These are phyloP conservation scores for Dolichomitus sp. DNA, from an alignment of 2,888 invertebrate species.

Conservation along the genomic window DNA sequence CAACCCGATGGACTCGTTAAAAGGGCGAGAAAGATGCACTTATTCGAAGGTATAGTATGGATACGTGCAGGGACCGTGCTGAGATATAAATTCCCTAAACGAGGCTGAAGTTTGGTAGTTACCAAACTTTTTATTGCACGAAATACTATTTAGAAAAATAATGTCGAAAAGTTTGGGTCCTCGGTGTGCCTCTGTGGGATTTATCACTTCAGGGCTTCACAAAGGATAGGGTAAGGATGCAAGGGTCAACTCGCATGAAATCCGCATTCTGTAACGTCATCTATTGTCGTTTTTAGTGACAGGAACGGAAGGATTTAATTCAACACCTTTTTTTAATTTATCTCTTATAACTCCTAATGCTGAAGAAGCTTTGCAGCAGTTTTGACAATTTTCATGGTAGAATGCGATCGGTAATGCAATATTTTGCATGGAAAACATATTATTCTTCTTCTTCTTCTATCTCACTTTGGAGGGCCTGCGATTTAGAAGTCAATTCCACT, in stretches of 20 bases:
- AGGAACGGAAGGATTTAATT: background rate
- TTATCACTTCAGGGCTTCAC: conserved; percentile 72
- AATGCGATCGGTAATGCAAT: too few relatives aligned
- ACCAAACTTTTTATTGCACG: conserved; percentile 81
- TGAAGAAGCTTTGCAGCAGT: background rate
- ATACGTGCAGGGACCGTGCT: conserved; percentile 65
- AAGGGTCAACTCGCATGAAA: conserved; percentile 1
- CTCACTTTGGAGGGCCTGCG: too few relatives aligned
- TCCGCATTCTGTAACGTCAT: conserved; percentile 9
- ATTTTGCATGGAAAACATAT: too few relatives aligned
- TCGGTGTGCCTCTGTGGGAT: conserved; percentile 67
- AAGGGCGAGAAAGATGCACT: conserved; percentile 56
- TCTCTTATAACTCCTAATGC: background rate
- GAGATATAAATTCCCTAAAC: conserved; percentile 82
- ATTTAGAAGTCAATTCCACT: too few relatives aligned
- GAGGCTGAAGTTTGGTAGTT: conserved; percentile 82
- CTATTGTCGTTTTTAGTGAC: background rate
- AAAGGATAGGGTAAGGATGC: conserved; percentile 61
- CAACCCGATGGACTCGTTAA: conserved; percentile 67
- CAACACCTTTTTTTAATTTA: background rate
- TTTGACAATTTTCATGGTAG: background rate
- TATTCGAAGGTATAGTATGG: conserved; percentile 54
- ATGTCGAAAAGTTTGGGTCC: conserved; percentile 78
- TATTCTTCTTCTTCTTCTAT: too few relatives aligned
- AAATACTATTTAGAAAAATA: conserved; percentile 84